Evolutionary conservation across 1,140 invertebrate genomes (phyloP), one percentile per base, ranked within the genome.

Genomic region (Yoshiicerus persimilis): DNA sequence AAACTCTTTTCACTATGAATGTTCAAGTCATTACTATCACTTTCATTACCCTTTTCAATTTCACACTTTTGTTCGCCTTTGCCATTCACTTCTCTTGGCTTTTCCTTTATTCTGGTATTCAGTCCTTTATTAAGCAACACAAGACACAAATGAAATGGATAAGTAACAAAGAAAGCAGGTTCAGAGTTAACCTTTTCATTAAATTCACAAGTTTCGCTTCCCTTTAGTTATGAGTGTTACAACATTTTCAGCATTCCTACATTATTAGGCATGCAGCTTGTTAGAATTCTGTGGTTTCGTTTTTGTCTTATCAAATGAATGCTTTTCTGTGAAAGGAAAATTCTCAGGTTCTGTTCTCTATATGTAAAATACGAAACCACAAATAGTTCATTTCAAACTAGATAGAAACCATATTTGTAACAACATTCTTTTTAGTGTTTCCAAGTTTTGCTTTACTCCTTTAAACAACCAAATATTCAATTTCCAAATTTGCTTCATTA

Each of bases 11-110:
- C 32, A 20, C 13, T 80, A n/a, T 36, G 75, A 80, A 34, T 80
- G 4, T 9, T 80, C 75, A 32, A 34, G 75, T 80, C 75, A 80
- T 70, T 70, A 80, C 32, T 8, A 36, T 80, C 75, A 80, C 32
- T 8, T 20, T 80, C 75, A 80, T 80, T 80, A 80, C 75, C 20
- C 75, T 70, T 38, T 80, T 80, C 75, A 80, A 80, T 80, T 80
- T 36, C 75, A 23, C 6, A n/a, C 32, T n/a, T 80, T 20, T 36
- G 34, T 38, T n/a, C 75, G 20, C 30, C 16, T n/a, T 32, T 32
- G 10, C 27, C 32, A 32, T 38, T 23, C 34, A 32, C 6, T 80
- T 23, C 20, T 10, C 16, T 16, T 56, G 47, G n/a, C 47, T 56
- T n/a, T 56, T n/a, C 47, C 47, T 56, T 56, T 56, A 56, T 56